phyloP scores from a whole-genome alignment of 2,888 invertebrate species.

The Ferrisia virgata region DNA sequence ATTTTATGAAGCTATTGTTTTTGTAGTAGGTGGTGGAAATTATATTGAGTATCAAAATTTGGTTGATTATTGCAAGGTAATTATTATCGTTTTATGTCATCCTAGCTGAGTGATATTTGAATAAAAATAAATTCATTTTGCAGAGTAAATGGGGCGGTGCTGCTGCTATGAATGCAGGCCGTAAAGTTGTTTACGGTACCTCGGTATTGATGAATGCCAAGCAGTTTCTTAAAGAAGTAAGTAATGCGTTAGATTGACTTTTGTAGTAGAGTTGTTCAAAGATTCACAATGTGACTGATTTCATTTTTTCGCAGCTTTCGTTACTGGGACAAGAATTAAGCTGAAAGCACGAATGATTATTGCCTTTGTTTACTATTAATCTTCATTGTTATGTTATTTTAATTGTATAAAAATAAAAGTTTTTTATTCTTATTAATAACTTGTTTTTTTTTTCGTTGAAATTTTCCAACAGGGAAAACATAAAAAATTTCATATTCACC shows the following conservation, averaged over 20 bases:
- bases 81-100: neutral
- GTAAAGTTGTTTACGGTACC: conserved; percentile 90
- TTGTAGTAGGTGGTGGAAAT: conserved; percentile 90
- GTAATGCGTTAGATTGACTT: neutral
- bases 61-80: conserved; percentile 85
- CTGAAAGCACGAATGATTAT: conserved; percentile 42
- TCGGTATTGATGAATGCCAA: conserved; percentile 90
- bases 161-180: conserved; percentile 49
- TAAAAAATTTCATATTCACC: neutral
- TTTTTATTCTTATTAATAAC: neutral
- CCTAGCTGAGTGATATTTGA: neutral
- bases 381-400: neutral
- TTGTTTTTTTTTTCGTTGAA: neutral
- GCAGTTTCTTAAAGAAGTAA: conserved; percentile 82
- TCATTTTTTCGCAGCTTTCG: conserved; percentile 49
- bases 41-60: conserved; percentile 99
- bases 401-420: neutral
- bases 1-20: conserved; percentile 86
- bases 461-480: neutral
- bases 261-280: neutral
- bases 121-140: conserved; percentile 51
- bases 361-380: neutral
- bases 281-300: neutral
- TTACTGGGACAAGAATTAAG: conserved; percentile 50
- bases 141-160: conserved; percentile 72